Percentiles rank a stretch among this genome's conserved stretches.
phyloP scores from a whole-genome alignment of 2,888 invertebrate species.

The Microctonus aethiopoides region DNA sequence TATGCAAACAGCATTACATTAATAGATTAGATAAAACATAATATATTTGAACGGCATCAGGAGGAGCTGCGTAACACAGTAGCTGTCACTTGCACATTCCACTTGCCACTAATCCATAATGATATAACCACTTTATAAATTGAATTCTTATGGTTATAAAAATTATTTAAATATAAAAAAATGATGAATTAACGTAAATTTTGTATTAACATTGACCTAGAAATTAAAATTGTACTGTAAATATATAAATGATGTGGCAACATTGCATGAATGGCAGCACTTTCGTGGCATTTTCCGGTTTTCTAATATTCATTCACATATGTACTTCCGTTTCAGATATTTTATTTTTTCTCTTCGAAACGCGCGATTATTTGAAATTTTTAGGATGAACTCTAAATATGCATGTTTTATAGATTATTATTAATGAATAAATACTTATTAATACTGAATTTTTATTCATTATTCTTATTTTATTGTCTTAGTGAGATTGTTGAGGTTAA shows the following conservation, averaged over 20 bases:
- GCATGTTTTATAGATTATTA: no score
- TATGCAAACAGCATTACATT: neutral
- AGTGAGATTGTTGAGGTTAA: no score
- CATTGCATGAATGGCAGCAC: slow-evolving; percentile 55
- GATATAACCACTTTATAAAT: slow-evolving; percentile 50
- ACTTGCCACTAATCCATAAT: slow-evolving; percentile 61
- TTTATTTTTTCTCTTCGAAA: neutral
- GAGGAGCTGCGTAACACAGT: slow-evolving; percentile 67
- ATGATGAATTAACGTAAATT: slow-evolving; percentile 40
- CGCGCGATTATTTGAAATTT: neutral
- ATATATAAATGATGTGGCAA: slow-evolving; percentile 60
- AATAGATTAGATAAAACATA: slow-evolving; percentile 34
- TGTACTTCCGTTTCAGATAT: neutral
- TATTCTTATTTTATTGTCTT: no score
- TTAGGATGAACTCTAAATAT: no score
- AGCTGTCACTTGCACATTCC: slow-evolving; percentile 65
- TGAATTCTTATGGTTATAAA: slow-evolving; percentile 39
- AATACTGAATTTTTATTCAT: no score
- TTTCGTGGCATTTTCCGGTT: slow-evolving; percentile 32
- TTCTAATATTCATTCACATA: neutral
- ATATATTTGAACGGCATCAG: slow-evolving; percentile 57
- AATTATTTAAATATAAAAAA: slow-evolving; percentile 48
- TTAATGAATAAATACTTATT: no score
- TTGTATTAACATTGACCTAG: slow-evolving; percentile 50
- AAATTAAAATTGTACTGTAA: slow-evolving; percentile 50